Percentiles rank a stretch among this genome's conserved stretches.
Evolutionary conservation across 2,113 vertebrate species (phyloP).

Genomic region (Benitochromis conjunctus): DNA sequence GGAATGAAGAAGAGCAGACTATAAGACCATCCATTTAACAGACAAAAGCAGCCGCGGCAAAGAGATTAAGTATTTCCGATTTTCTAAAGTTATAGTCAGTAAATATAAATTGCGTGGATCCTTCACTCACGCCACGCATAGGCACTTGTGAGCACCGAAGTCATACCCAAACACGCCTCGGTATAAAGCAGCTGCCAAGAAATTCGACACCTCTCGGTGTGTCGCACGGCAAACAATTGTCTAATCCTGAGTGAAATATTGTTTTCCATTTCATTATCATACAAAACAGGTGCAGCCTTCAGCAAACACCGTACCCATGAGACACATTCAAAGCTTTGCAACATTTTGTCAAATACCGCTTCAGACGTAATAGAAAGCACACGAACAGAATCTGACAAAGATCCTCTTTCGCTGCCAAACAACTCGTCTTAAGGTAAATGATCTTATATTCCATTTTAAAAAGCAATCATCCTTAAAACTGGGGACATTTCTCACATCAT

Average conservation of each 20-base stretch:
- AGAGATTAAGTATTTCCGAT: background rate
- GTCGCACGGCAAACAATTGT: background rate
- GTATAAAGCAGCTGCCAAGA: background rate
- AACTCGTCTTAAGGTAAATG: background rate
- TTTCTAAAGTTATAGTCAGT: background rate
- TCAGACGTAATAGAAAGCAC: background rate
- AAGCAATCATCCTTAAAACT: background rate
- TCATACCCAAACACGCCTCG: background rate
- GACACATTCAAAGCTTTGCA: background rate
- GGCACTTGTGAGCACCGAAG: background rate
- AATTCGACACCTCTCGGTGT: background rate
- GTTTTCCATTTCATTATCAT: constrained; percentile 42
- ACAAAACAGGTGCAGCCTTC: constrained; percentile 26
- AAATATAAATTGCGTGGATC: background rate
- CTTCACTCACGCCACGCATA: background rate
- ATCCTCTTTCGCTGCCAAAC: background rate
- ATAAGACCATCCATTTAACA: background rate
- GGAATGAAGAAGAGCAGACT: background rate
- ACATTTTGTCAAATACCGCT: constrained; percentile 11
- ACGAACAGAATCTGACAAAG: background rate
- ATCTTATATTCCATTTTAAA: background rate
- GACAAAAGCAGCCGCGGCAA: background rate
- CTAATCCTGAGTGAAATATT: constrained; percentile 37
- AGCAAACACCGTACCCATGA: background rate
- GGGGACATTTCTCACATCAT: background rate